Conservation (phyloP, 2,113 vertebrate genomes). For the Hydrochoerus hydrochaeris region DNA sequence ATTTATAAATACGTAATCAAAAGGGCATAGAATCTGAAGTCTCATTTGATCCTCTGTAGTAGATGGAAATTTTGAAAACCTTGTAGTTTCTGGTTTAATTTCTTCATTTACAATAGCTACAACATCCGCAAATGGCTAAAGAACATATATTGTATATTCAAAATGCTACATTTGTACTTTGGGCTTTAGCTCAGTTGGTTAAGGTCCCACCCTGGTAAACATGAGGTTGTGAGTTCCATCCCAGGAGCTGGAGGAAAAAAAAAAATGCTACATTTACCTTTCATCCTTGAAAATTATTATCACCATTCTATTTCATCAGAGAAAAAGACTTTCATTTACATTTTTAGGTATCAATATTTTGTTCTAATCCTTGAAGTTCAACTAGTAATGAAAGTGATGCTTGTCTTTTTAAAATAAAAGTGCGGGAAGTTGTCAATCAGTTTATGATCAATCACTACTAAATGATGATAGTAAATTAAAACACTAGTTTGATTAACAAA, state of each 20-base stretch:
- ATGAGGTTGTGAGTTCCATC: too few relatives aligned
- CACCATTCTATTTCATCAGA: neutral
- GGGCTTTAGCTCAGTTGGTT: too few relatives aligned
- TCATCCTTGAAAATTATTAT: neutral
- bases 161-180: neutral
- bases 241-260: too few relatives aligned
- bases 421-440: neutral
- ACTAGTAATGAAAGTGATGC: neutral
- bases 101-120: neutral
- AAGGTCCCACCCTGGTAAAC: too few relatives aligned
- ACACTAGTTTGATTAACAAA: neutral
- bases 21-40: neutral
- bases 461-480: neutral
- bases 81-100: neutral
- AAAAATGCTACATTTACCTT: neutral
- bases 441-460: neutral
- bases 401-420: neutral
- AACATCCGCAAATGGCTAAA: neutral
- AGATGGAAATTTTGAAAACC: neutral
- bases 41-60: neutral
- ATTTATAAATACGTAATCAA: neutral
- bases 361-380: slow-evolving; percentile 18
- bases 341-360: neutral
- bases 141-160: neutral
- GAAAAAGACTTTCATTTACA: neutral